Evolutionary conservation across 2,113 vertebrate genomes (phyloP).

Genomic region (Macrotis lagotis): DNA sequence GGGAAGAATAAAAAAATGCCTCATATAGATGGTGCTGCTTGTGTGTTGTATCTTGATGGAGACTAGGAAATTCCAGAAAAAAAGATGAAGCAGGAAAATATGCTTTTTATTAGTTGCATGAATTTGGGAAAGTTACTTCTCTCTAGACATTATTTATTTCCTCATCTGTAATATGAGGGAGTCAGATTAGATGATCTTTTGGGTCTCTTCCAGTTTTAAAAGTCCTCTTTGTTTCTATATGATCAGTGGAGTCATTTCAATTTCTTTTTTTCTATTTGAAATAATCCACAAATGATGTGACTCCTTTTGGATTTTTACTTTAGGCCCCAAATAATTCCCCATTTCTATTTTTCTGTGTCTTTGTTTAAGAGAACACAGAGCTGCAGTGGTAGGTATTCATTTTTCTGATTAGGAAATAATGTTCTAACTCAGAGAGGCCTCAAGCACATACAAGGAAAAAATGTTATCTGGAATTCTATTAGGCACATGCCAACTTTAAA

Average conservation of each 20-base stretch:
- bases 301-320: neutral
- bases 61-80: neutral
- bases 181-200: neutral
- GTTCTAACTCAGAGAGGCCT: constrained; percentile 38
- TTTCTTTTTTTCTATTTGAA: constrained; percentile 22
- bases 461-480: constrained; percentile 69
- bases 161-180: neutral
- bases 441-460: constrained; percentile 15
- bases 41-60: neutral
- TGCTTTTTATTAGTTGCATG: neutral
- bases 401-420: constrained; percentile 20
- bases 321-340: neutral
- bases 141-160: neutral
- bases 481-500: constrained; percentile 56
- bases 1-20: neutral
- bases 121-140: neutral
- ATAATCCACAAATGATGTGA: neutral
- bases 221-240: neutral
- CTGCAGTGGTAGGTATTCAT: neutral
- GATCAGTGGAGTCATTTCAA: neutral
- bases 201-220: neutral
- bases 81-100: neutral
- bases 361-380: neutral
- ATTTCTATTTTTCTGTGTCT: neutral
- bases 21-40: neutral